Evolutionary conservation across 1,140 invertebrate genomes (phyloP), one percentile per base, ranked within the genome.

Genomic region (Brachionus sp.): DNA sequence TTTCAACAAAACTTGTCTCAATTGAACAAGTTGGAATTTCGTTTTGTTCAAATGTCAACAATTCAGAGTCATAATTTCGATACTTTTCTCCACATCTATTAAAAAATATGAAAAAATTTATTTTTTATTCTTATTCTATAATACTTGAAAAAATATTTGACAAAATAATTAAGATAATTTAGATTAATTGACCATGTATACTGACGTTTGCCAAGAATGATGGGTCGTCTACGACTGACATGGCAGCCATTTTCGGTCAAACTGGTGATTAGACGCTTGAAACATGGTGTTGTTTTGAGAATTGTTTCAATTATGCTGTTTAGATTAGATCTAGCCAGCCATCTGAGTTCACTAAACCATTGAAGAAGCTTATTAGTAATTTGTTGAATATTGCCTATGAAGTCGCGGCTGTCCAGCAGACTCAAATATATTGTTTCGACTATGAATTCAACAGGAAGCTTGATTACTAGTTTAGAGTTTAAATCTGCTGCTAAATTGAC

Each of bases 71-170:
- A 70, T 33, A 70, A 70, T 70, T 70, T 39, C 37, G 33, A n/a
- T 70, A 70, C 9, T 70, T 70, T 70, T 70, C 66, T 16, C 66
- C 66, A 70, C 35, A 70, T 39, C 66, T 70, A 39, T 16, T n/a
- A 9, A 29, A 68, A n/a, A 57, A 5, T 12, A 2, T 12, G n/a
- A 46, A 46, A 23, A 19, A 29, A 64, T 10, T 25, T 64, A 29
- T 64, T 29, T 64, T 25, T 29, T 16, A 64, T 29, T 64, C 3
- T 64, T 10, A 66, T 10, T 66, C 29, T 29, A 5, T 25, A 5
- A 9, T 70, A 70, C 66, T 75, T 75, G 42, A 46, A 75, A 46
- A 75, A 75, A 46, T 46, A 75, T 75, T 35, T 75, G 12, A 46
- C 42, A 75, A 75, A 75, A 46, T 44, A 75, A 25, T 75, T 75